These are phyloP conservation scores for Zaprionus kolodkinae DNA, from an alignment of 1,140 invertebrate genomes.

Conservation along the genomic window DNA sequence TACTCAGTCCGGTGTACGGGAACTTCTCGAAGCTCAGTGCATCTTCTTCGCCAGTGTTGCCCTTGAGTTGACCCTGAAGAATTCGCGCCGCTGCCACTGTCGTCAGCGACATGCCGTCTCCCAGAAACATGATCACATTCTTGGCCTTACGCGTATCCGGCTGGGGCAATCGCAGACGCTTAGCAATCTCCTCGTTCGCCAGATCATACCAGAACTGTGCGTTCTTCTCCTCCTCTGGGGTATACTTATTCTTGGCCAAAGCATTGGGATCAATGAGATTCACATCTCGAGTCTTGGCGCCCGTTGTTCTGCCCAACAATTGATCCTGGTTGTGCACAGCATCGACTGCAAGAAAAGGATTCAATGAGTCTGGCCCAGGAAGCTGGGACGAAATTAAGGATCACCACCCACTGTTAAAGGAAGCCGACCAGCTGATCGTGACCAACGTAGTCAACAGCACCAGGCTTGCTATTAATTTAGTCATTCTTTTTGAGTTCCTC, in stretches of 20 bases:
- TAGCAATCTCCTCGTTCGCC: constrained; percentile 59
- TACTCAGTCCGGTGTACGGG: constrained; percentile 89
- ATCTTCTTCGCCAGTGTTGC: constrained; percentile 87
- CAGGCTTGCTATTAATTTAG: background rate
- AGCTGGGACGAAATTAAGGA: background rate
- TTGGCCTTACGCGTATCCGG: constrained; percentile 85
- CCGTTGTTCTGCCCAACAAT: constrained; percentile 16
- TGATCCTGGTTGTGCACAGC: constrained; percentile 30
- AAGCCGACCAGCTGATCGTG: constrained; percentile 16
- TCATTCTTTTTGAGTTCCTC: constrained; percentile 22
- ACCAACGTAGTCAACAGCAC: constrained; percentile 17
- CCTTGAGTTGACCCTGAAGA: constrained; percentile 87
- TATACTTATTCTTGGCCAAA: constrained; percentile 54
- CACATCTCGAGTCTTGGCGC: background rate
- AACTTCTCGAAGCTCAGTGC: constrained; percentile 91
- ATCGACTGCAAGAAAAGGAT: constrained; percentile 3
- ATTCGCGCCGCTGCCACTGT: constrained; percentile 89
- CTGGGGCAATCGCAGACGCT: constrained; percentile 40
- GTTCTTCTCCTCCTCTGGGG: constrained; percentile 61
- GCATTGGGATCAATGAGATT: constrained; percentile 28
- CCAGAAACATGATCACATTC: constrained; percentile 91
- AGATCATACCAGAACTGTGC: constrained; percentile 67
- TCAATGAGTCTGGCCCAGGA: background rate
- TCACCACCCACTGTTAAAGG: constrained; percentile 35
- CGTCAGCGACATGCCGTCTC: constrained; percentile 91